Conservation (phyloP, 1,140 invertebrate genomes). For the Zaprionus capensis region DNA sequence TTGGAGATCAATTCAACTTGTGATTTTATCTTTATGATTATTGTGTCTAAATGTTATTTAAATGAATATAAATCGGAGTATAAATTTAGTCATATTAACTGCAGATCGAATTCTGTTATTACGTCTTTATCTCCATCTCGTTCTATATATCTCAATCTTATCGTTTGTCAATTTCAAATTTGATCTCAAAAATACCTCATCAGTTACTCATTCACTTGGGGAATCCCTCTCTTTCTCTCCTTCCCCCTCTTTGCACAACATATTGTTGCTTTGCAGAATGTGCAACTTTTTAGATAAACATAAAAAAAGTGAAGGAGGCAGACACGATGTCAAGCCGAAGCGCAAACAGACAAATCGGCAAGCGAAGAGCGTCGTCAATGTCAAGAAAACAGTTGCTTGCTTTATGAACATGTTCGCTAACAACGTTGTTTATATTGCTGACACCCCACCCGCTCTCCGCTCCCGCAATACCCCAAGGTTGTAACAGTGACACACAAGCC, state of each 20-base stretch:
- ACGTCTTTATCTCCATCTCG: no score
- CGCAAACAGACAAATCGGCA: constrained; percentile 39
- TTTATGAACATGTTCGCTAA: constrained; percentile 61
- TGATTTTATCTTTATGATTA: no score
- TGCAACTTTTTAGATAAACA: constrained; percentile 19
- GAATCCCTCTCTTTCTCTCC: no score
- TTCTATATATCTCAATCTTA: neutral
- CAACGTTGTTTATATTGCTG: constrained; percentile 61
- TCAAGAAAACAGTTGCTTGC: constrained; percentile 40
- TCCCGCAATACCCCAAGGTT: constrained; percentile 15
- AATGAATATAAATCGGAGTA: no score
- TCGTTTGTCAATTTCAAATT: neutral
- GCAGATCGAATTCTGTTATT: no score
- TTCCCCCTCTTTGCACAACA: neutral
- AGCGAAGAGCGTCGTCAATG: constrained; percentile 41
- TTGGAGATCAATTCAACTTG: no score
- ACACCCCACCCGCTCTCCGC: neutral
- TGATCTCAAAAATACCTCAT: neutral
- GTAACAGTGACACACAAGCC: constrained; percentile 7
- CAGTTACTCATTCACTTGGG: constrained; percentile 5
- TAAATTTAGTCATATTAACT: no score
- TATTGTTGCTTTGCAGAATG: constrained; percentile 1
- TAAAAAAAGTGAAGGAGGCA: neutral
- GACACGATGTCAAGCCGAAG: constrained; percentile 9
- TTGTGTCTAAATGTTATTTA: no score